Evolutionary conservation across 2,113 vertebrate species (phyloP), one percentile per base, ranked within the genome.

Genomic region (Centropus bengalensis): DNA sequence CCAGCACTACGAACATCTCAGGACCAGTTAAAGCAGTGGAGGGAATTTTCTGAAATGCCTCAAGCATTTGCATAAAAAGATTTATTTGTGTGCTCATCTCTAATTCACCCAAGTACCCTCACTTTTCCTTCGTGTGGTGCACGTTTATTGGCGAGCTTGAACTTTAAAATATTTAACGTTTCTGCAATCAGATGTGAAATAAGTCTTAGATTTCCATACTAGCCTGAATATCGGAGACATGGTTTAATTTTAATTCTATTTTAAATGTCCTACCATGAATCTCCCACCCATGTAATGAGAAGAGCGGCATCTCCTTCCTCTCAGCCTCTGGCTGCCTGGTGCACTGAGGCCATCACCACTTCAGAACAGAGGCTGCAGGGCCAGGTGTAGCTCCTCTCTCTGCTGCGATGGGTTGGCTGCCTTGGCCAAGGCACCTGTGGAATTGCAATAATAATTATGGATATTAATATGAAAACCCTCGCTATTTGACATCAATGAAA

Each of bases 321-420:
- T 33, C 60, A 55, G 9, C 32, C 49, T 14, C 42, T 8, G 47
- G 33, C n/a, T 76, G 10, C 2, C 21, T 23, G n/a, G 9, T 17
- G 59, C 42, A 2, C 19, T 6, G 16, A 45, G 58, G 12, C 18
- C 9, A 2, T 19, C 10, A 16, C 2, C 1, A 1, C 12, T 38
- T 51, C 23, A 2, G 32, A 21, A 3, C 32, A 30, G 51, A 14
- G 58, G 30, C 3, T 10, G 22, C 10, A 24, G 26, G 14, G 24
- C 33, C 59, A 32, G 33, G 27, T 2, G 28, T 16, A 26, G 49
- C 67, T 60, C 30, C 40, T 10, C 14, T 44, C n/a, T 38, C 13
- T 0, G 0, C 51, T 42, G 33, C 3, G 20, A 20, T 5, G 12
- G 56, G 32, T 7, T 36, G 38, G 6, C 38, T 42, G 20, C 14